Percentiles rank a stretch among this genome's conserved stretches.
Evolutionary conservation across 2,888 invertebrate genomes (phyloP).

Genomic region (Caenorhabditis sp.): DNA sequence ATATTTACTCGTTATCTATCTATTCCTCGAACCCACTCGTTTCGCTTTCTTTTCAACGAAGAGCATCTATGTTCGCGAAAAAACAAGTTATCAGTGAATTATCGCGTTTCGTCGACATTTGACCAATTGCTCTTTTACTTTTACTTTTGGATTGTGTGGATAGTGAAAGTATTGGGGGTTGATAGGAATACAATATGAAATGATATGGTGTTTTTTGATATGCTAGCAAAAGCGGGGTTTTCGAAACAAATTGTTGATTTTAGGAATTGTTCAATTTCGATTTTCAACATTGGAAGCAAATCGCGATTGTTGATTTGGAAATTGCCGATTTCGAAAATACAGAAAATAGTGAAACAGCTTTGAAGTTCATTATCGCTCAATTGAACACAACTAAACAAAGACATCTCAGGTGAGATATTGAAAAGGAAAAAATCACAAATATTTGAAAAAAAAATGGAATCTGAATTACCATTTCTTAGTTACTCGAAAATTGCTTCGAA

Average conservation of each 20-base stretch:
- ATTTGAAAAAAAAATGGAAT: no score
- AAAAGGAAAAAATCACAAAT: no score
- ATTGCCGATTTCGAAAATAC: conserved; percentile 14
- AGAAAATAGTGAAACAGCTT: neutral
- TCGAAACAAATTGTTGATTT: conserved; percentile 13
- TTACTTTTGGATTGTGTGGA: neutral
- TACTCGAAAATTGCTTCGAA: no score
- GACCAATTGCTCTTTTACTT: conserved; percentile 7
- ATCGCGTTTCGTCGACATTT: conserved; percentile 3
- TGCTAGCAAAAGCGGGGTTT: conserved; percentile 7
- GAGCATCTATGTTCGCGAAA: conserved; percentile 17
- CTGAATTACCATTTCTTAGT: no score
- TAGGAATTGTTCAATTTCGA: conserved; percentile 40
- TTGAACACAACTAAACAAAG: conserved; percentile 25
- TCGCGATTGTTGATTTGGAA: conserved; percentile 34
- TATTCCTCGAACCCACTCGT: conserved; percentile 16
- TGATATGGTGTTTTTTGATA: conserved; percentile 5
- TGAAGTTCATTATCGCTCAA: conserved; percentile 5
- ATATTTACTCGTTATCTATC: conserved; percentile 22
- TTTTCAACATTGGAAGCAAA: conserved; percentile 40
- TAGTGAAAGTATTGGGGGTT: neutral
- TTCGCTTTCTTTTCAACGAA: conserved; percentile 8
- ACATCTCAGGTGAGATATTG: conserved; percentile 24
- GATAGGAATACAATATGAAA: conserved; percentile 4
- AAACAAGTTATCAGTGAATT: conserved; percentile 2